Evolutionary conservation across 2,797 vertebrate genomes (phyloP).

Genomic region (Knipowitschia caucasica): DNA sequence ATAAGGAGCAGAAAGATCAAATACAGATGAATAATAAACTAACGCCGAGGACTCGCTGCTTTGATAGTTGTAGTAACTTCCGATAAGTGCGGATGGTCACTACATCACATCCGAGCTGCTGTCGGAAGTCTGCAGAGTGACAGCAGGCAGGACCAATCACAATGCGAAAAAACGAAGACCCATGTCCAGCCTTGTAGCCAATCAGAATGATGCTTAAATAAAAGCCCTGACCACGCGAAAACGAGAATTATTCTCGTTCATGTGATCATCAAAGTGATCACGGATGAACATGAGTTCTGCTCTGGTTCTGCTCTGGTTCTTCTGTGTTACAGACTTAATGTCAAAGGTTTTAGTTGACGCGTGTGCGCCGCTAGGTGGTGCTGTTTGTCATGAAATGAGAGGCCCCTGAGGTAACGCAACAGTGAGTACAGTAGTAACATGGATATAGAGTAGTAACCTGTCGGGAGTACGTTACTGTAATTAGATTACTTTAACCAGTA

Average conservation of each 20-base stretch:
- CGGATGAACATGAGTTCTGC: too few species aligned
- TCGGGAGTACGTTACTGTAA: too few species aligned
- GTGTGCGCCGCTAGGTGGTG: conserved; percentile 35
- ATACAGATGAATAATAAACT: neutral
- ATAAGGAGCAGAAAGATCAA: neutral
- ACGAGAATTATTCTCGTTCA: neutral
- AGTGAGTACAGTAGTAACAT: too few species aligned
- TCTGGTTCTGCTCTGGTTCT: neutral
- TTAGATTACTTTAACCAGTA: too few species aligned
- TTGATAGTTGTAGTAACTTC: conserved; percentile 29
- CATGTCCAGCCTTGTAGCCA: too few species aligned
- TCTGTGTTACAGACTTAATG: neutral
- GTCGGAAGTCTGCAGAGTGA: conserved; percentile 27
- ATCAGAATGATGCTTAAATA: neutral
- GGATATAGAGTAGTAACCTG: too few species aligned
- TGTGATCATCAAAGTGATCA: too few species aligned
- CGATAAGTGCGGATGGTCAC: conserved; percentile 11
- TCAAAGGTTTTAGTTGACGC: neutral
- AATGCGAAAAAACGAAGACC: fast-evolving
- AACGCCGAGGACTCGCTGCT: neutral
- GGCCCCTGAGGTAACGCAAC: too few species aligned
- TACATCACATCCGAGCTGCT: conserved; percentile 35
- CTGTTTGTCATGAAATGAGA: too few species aligned
- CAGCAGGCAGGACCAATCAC: conserved; percentile 24
- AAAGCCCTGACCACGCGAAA: neutral